Conservation (phyloP, 2,797 vertebrate species). For the Fistularia tabacaria region DNA sequence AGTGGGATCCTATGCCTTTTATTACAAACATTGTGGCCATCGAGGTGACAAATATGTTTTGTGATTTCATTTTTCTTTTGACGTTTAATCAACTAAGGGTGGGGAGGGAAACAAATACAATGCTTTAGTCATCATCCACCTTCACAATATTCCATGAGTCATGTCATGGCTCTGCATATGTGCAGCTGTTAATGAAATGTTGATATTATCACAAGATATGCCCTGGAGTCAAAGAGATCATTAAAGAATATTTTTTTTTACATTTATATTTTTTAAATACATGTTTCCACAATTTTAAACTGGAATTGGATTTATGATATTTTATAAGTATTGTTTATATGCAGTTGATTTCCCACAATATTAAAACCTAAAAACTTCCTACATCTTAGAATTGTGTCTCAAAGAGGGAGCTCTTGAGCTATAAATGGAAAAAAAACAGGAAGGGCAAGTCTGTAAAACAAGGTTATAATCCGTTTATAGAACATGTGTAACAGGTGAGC, state of each 20-base stretch:
- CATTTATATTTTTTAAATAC: no score
- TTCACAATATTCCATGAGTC: constrained; percentile 48
- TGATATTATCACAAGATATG: background rate
- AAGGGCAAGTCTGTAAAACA: constrained; percentile 19
- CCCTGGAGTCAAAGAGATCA: no score
- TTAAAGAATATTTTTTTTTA: no score
- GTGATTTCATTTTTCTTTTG: background rate
- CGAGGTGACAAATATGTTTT: constrained; percentile 12
- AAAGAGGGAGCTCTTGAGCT: constrained; percentile 79
- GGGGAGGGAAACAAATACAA: constrained; percentile 17
- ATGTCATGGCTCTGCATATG: constrained; percentile 30
- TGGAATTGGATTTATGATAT: no score
- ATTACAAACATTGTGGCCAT: constrained; percentile 28
- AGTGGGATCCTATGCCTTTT: constrained; percentile 17
- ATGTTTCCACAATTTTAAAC: no score
- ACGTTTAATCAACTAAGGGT: constrained; percentile 27
- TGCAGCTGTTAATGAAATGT: constrained; percentile 7
- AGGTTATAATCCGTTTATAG: constrained; percentile 2
- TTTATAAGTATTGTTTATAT: background rate
- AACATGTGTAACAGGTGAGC: background rate
- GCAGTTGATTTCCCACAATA: no score
- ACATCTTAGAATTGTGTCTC: constrained; percentile 33
- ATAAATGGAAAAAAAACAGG: constrained; percentile 44
- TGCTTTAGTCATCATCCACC: constrained; percentile 45
- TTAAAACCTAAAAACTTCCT: no score